These are phyloP conservation scores for Epinotia demarniana DNA, from an alignment of 2,888 invertebrate species.

Conservation along the genomic window DNA sequence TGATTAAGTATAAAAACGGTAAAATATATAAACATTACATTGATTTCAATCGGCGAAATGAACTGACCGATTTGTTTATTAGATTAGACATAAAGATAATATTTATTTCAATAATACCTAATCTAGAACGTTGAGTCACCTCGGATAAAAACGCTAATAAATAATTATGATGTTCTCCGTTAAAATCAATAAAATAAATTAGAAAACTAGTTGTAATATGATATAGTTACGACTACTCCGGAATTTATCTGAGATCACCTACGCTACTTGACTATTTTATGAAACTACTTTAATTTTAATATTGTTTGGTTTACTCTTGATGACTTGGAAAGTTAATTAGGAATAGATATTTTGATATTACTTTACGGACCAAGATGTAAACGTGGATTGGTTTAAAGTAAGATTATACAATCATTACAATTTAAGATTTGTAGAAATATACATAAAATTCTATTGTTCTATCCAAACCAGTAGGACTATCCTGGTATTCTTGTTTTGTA, in stretches of 20 bases:
- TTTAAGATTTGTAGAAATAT: too few species aligned
- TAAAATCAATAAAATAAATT: constrained; percentile 46
- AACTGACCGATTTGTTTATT: constrained; percentile 42
- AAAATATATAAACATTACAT: constrained; percentile 37
- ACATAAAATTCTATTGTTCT: too few species aligned
- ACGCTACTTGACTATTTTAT: constrained; percentile 15
- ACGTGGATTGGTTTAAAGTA: background rate
- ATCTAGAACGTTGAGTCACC: constrained; percentile 46
- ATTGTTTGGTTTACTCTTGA: background rate
- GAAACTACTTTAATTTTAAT: background rate
- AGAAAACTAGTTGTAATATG: constrained; percentile 46
- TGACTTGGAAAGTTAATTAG: background rate
- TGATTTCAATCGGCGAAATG: constrained; percentile 36
- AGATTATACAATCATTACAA: too few species aligned
- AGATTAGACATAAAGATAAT: constrained; percentile 37
- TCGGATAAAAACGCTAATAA: constrained; percentile 37
- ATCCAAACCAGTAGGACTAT: too few species aligned
- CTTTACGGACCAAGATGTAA: background rate
- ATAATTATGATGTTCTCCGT: constrained; percentile 45
- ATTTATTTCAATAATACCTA: constrained; percentile 39
- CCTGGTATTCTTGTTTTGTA: too few species aligned
- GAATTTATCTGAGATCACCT: constrained; percentile 42
- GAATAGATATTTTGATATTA: background rate
- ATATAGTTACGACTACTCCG: constrained; percentile 41
- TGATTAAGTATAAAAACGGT: constrained; percentile 41